A percentile compares a stretch with the other conserved stretches of the same genome.
Conservation (phyloP, 2,888 invertebrate species). For the Chymomyza procnemis region DNA sequence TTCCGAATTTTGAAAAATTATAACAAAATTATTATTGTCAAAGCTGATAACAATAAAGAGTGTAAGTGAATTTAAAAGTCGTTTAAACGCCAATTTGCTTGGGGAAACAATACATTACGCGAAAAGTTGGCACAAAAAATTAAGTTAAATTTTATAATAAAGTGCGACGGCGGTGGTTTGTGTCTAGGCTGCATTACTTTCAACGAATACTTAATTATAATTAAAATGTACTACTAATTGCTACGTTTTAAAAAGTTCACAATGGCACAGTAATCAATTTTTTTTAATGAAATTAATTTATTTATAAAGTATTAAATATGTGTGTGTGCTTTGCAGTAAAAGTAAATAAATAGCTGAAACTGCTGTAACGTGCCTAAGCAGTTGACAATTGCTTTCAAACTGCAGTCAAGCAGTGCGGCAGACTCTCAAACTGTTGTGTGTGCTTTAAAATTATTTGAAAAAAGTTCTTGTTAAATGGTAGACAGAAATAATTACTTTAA, state of each 20-base stretch:
- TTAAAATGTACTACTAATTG: not conserved
- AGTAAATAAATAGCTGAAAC: not conserved
- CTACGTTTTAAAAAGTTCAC: not conserved
- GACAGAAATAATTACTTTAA: slow-evolving; percentile 13
- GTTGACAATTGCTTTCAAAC: not conserved
- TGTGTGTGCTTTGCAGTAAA: not conserved
- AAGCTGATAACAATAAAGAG: no score
- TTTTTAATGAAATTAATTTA: not conserved
- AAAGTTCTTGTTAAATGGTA: not conserved
- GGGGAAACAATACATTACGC: not conserved
- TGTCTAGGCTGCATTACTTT: not conserved
- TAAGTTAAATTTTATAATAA: slow-evolving; percentile 19
- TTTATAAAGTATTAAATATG: not conserved
- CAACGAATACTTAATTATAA: not conserved
- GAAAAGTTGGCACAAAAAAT: not conserved
- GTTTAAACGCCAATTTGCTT: no score
- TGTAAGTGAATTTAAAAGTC: no score
- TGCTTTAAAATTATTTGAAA: not conserved
- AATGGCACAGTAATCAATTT: no score
- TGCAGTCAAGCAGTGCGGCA: not conserved
- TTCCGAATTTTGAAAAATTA: no score
- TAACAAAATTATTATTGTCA: no score
- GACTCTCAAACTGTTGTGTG: not conserved
- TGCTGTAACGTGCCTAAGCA: not conserved
- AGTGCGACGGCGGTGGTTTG: slow-evolving; percentile 67